Evolutionary conservation across 1,140 invertebrate species (phyloP), one percentile per base, ranked within the genome.

Genomic region (Wasmannia auropunctata): DNA sequence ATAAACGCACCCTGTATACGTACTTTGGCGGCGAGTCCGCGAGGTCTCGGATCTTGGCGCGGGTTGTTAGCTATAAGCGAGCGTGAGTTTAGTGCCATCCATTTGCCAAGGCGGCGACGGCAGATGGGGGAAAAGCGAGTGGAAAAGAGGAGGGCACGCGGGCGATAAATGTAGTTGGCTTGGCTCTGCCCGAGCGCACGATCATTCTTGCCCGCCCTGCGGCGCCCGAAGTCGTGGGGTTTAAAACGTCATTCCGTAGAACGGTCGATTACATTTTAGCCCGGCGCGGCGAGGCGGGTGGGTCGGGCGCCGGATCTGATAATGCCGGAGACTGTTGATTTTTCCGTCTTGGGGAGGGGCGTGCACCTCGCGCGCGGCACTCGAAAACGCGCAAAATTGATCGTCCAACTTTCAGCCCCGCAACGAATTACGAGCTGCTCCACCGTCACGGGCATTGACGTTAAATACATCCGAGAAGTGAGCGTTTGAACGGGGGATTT

Each of bases 81-180:
- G 67, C 83, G 72, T 65, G 85, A 84, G 75, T 90, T 85, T 81
- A 81, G 81, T 81, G 85, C 56, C 76, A 86, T 90, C 62, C 76
- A 90, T 91, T 87, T 83, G 60, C 51, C 1, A 31, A 77, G 46
- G 54, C 72, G 46, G 28, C 83, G 80, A 51, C 37, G 37, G 31
- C 14, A 54, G 58, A 25, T 67, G 58, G 46, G 51, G 63, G 58
- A 60, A 54, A 60, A 46, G 75, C 65, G 75, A 77, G 76, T 46
- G 56, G 49, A 72, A 56, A 34, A 58, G 58, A 62, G 43, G 63
- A 14, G 46, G 14, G 8, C 37, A 11, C 22, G 22, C 8, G 69
- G 51, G 74, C 86, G 89, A 92, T 91, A 91, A 92, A 92, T 85
- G 92, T 89, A 91, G 89, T 90, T 92, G 92, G 92, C 91, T 86